Percentiles rank a stretch among this genome's conserved stretches.
phyloP scores from a whole-genome alignment of 1,140 invertebrate genomes.

The Drosophila carrolli region DNA sequence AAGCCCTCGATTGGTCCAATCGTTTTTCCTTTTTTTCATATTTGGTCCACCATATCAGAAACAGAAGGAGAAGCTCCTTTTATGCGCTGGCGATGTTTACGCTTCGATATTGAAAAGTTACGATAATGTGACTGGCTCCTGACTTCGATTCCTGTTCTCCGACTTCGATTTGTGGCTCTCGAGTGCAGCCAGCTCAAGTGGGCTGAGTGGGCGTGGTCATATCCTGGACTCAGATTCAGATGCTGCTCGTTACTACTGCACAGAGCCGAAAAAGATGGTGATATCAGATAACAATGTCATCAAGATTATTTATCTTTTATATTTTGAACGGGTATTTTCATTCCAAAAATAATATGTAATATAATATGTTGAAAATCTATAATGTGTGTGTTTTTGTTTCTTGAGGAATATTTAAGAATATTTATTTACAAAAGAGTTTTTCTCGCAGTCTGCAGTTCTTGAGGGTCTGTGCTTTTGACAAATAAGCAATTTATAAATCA shows the following conservation, averaged over 20 bases:
- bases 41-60: slow-evolving; percentile 5
- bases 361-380: too few relatives aligned
- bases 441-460: slow-evolving; percentile 18
- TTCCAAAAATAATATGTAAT: too few relatives aligned
- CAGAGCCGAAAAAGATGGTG: background rate
- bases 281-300: background rate
- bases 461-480: slow-evolving; percentile 25
- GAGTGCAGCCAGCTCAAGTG: slow-evolving; percentile 8
- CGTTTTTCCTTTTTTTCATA: background rate
- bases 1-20: background rate
- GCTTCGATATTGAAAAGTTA: slow-evolving; percentile 21
- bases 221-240: slow-evolving; percentile 5
- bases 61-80: background rate
- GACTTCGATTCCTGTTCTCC: background rate
- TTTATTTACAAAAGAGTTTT: background rate
- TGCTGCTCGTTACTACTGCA: slow-evolving; percentile 16
- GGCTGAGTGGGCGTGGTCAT: slow-evolving; percentile 1
- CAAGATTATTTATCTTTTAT: too few relatives aligned
- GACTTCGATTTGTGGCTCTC: slow-evolving; percentile 22
- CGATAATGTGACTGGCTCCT: slow-evolving; percentile 11
- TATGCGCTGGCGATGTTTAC: slow-evolving; percentile 9
- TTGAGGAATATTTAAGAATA: too few relatives aligned
- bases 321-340: too few relatives aligned
- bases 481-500: slow-evolving; percentile 51
- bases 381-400: too few relatives aligned